These are phyloP conservation scores for Rhagonycha lutea DNA, from an alignment of 2,888 invertebrate genomes.

Conservation along the genomic window DNA sequence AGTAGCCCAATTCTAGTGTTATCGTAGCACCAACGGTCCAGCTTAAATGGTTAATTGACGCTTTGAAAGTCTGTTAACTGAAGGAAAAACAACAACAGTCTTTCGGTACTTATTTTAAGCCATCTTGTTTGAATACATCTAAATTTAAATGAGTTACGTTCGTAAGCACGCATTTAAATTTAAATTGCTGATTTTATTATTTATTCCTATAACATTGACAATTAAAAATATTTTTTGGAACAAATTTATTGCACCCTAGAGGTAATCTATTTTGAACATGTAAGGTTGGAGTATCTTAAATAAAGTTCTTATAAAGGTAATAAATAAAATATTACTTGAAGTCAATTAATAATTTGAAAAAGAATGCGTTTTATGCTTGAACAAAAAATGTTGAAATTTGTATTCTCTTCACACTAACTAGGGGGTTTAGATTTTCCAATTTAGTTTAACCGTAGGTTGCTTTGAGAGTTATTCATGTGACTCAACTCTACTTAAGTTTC, in stretches of 20 bases:
- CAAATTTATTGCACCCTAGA: not conserved
- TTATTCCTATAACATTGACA: not conserved
- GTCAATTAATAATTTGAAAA: not conserved
- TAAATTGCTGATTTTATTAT: not conserved
- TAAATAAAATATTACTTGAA: not conserved
- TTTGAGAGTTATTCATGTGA: conserved; percentile 36
- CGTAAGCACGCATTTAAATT: not conserved
- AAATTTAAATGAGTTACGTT: not conserved
- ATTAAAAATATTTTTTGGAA: not conserved
- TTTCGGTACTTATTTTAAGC: not conserved
- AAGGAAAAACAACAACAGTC: not conserved
- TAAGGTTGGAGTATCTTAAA: not conserved
- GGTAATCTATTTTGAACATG: not conserved
- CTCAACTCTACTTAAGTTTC: conserved; percentile 32
- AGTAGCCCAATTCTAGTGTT: not conserved
- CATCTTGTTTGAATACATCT: not conserved
- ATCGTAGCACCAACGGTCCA: not conserved
- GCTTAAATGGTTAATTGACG: not conserved
- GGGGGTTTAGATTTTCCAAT: conserved; percentile 48
- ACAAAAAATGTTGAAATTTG: conserved; percentile 50
- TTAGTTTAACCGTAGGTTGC: conserved; percentile 44
- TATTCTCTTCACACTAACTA: conserved; percentile 47
- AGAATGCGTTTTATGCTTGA: conserved; percentile 36
- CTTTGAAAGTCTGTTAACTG: not conserved
- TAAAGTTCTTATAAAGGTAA: not conserved